Evolutionary conservation across 2,888 invertebrate species (phyloP).

Genomic region (Lasioglossum marginatum): DNA sequence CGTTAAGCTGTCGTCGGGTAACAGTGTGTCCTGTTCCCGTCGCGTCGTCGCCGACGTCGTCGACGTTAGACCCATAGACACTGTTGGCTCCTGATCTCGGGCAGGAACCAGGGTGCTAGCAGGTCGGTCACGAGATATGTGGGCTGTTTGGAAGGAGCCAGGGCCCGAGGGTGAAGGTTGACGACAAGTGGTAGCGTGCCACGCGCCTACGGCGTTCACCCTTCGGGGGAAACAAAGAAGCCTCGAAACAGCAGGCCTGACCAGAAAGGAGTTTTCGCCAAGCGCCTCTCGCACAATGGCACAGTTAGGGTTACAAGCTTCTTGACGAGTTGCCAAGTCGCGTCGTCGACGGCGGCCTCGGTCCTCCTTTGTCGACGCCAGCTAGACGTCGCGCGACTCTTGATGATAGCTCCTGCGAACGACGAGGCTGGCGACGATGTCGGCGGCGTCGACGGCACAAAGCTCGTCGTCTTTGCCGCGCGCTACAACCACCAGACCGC

Average conservation of each 20-base stretch:
- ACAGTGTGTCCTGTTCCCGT: slow-evolving; percentile 65
- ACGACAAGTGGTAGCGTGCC: slow-evolving; percentile 69
- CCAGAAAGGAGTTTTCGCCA: slow-evolving; percentile 70
- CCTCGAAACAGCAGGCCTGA: slow-evolving; percentile 73
- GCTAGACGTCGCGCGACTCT: slow-evolving; percentile 71
- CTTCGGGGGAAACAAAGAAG: slow-evolving; percentile 76
- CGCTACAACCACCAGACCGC: slow-evolving; percentile 69
- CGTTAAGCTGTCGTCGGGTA: slow-evolving; percentile 66
- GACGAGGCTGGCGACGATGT: slow-evolving; percentile 62
- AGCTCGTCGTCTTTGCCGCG: slow-evolving; percentile 63
- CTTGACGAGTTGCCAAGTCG: slow-evolving; percentile 84
- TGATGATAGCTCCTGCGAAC: slow-evolving; percentile 69
- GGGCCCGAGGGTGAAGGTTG: slow-evolving; percentile 36
- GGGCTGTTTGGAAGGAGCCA: slow-evolving; percentile 11
- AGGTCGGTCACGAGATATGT: slow-evolving; percentile 10
- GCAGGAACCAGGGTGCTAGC: not conserved
- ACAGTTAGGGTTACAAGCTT: slow-evolving; percentile 83
- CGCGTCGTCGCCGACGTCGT: not conserved
- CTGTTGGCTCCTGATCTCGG: not conserved
- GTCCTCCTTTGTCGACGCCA: slow-evolving; percentile 76
- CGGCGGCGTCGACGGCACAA: slow-evolving; percentile 69
- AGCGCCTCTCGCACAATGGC: slow-evolving; percentile 73
- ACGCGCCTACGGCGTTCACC: slow-evolving; percentile 69
- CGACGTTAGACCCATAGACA: not conserved
- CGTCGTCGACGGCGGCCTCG: slow-evolving; percentile 74